Evolutionary conservation across 1,140 invertebrate genomes (phyloP), one percentile per base, ranked within the genome.

Genomic region (Tetranychus cinnabarinus): DNA sequence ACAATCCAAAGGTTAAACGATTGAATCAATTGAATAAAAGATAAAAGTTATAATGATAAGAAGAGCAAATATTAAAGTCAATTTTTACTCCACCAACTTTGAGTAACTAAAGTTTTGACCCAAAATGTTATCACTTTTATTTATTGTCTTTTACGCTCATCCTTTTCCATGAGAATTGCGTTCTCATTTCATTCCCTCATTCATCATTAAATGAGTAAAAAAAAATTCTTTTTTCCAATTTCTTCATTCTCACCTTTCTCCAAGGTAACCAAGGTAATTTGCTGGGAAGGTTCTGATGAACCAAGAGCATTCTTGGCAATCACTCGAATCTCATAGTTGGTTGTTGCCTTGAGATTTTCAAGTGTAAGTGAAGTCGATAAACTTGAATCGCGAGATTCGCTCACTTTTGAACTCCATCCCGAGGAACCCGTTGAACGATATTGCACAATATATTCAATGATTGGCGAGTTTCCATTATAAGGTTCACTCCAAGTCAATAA

Each of bases 401-500:
- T 50, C 15, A 31, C 31, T 31, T 23, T 50, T 50, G 48, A 6
- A 56, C 7, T 56, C 55, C 35, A 56, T 13, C 3, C 6, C 13
- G 33, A 37, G 10, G 12, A 13, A 4, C 7, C 10, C 8, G 7
- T 56, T 35, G 10, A 6, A 23, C 36, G 12, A 33, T 36, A 56
- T 56, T 93, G 87, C 69, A 93, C 88, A 54, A 86, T 79, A 72
- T 92, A 97, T 69, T 83, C 80, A 65, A 83, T 86, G 63, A 97
- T 85, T 1, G 84, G 83, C n/a, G 86, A 89, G 72, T 96, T 95
- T 64, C 92, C 92, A 70, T 92, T 84, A 71, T 91, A 96, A 15
- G 90, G 89, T 59, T 85, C 82, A 35, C 83, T 83, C 91, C 92
- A 97, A 15, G 84, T 84, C 2, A 97, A 74, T 69, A 88, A 85